Conservation (phyloP, 37 sponge, comb jelly and placozoan genomes). For the Haliclona indistincta region DNA sequence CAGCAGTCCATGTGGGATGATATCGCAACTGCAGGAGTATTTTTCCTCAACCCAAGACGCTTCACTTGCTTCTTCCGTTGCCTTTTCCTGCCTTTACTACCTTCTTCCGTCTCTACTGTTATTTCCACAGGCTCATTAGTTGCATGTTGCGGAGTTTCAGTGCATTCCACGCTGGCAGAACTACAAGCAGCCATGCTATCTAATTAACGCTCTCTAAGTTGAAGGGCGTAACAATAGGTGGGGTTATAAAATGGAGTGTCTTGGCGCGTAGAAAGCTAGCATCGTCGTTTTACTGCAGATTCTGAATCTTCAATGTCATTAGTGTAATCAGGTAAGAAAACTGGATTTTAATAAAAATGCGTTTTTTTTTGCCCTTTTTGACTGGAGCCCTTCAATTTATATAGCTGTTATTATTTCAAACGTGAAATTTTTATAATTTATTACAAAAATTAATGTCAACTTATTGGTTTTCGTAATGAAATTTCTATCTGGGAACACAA, state of each 20-base stretch:
- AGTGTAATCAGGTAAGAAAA: not conserved
- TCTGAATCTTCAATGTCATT: too few species aligned
- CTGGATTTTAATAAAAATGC: not conserved
- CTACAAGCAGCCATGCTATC: not conserved
- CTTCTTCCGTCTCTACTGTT: constrained; percentile 18
- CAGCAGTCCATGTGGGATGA: not conserved
- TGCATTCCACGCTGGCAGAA: constrained; percentile 1
- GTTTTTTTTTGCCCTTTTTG: constrained; percentile 14
- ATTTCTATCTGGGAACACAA: too few species aligned
- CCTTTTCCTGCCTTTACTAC: constrained; percentile 43
- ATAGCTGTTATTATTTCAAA: too few species aligned
- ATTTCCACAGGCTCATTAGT: not conserved
- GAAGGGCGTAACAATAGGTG: too few species aligned
- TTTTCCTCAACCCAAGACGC: constrained; percentile 28
- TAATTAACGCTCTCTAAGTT: not conserved
- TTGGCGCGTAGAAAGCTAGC: too few species aligned
- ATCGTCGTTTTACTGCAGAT: too few species aligned
- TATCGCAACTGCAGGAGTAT: constrained; percentile 33
- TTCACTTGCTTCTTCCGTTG: constrained; percentile 27
- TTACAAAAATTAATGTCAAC: too few species aligned
- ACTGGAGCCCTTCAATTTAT: constrained; percentile 23
- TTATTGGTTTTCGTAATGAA: too few species aligned
- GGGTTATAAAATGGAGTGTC: too few species aligned
- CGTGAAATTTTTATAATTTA: too few species aligned
- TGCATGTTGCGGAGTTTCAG: not conserved